Base-by-base conservation (phyloP, 2,888 invertebrate species). In the Coremacera marginata region DNA sequence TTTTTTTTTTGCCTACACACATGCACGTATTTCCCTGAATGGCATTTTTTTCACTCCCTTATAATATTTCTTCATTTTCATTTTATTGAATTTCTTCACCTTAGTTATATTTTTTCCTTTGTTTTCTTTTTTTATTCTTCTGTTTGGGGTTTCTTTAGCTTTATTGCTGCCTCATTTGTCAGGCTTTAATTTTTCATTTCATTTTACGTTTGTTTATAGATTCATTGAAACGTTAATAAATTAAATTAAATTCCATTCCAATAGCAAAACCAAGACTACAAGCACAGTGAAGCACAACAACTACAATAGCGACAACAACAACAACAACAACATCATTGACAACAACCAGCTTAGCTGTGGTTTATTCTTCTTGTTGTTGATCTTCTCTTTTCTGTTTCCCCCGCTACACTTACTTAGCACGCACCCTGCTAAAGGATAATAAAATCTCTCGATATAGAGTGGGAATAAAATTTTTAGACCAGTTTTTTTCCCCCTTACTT, bases 211-310 rank as follows among this genome's bases (percentile, higher is more conserved):
- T 27, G 19, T 60, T 60, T 27, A 27, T 60, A 27, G 27, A 60
- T 19, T 60, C 57, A 25, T 60, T 60, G 25, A 60, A 60, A 60
- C 57, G 57, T 60, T 60, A 60, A 60, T 60, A 60, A 60, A 60
- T 22, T 22, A 60, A 60, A 60, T 60, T 60, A 60, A 22, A 60
- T 60, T 60, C 57, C 57, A 60, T 60, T 60, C 57, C 57, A 60
- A 25, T 25, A 9, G 27, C 57, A 25, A 60, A 14, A 22, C 19
- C 57, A 22, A 60, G 25, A 25, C n/a, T 19, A 55, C 44, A 44
- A 44, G 44, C 11, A 14, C 1, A 44, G 44, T 2, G 3, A 44
- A 37, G 37, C 3, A 37, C 37, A 37, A 37, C 37, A 37, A 37
- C 37, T 5, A 37, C 37, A 37, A 37, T 5, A 52, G 19, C 22